Evolutionary conservation across 2,797 vertebrate genomes (phyloP).

Genomic region (Eospalax fontanierii): DNA sequence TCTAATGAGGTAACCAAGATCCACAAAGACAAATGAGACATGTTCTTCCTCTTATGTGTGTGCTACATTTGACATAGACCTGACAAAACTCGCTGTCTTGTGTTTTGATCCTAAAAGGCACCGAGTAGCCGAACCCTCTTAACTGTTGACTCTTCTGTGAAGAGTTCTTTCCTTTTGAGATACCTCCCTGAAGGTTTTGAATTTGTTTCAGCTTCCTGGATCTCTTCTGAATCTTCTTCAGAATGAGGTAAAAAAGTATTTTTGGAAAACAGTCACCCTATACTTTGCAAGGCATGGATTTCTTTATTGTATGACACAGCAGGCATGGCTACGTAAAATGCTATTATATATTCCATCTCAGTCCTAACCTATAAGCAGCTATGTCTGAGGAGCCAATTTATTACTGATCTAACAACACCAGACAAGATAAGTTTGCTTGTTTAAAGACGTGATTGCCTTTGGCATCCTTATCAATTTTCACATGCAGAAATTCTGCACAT

Average conservation of each 20-base stretch:
- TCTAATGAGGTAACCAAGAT: too few relatives aligned
- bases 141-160: neutral
- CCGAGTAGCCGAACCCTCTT: neutral
- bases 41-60: too few relatives aligned
- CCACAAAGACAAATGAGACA: too few relatives aligned
- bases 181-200: neutral
- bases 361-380: slow-evolving; percentile 76
- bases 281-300: slow-evolving; percentile 64
- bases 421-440: slow-evolving; percentile 80
- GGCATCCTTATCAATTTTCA: slow-evolving; percentile 62
- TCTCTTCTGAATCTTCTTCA: slow-evolving; percentile 60
- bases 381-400: slow-evolving; percentile 75
- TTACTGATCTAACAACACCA: slow-evolving; percentile 67
- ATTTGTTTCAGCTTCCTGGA: slow-evolving; percentile 43
- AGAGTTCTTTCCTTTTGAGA: slow-evolving; percentile 36
- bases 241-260: slow-evolving; percentile 61
- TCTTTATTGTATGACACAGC: slow-evolving; percentile 72
- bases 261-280: slow-evolving; percentile 61
- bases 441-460: slow-evolving; percentile 71
- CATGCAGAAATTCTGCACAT: slow-evolving; percentile 67
- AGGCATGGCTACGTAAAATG: slow-evolving; percentile 50
- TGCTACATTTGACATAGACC: neutral
- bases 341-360: slow-evolving; percentile 77
- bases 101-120: slow-evolving; percentile 34
- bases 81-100: neutral